Conservation (phyloP, 2,113 vertebrate species). For the Upupa epops region DNA sequence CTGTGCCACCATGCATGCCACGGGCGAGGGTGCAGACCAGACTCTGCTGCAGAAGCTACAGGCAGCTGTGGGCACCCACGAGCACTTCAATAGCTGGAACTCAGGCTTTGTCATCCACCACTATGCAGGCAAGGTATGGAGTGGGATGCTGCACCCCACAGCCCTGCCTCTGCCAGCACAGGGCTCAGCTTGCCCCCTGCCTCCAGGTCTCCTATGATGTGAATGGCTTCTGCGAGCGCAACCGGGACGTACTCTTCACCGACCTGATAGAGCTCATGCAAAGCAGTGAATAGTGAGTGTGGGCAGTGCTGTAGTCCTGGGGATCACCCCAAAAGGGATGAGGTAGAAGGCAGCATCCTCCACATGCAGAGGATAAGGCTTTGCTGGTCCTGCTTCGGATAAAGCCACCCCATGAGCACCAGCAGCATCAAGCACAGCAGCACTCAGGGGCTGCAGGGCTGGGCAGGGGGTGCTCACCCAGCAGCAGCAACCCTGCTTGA, state of each 20-base stretch:
- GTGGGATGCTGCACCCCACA: not conserved
- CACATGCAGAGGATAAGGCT: not conserved
- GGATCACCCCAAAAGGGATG: not conserved
- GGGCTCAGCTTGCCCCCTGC: not conserved
- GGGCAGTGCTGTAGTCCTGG: fast-evolving
- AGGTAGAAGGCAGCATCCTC: not conserved
- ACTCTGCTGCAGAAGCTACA: conserved; percentile 95
- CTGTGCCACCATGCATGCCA: conserved; percentile 96
- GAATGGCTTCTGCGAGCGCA: conserved; percentile 92
- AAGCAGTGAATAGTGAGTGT: conserved; percentile 90
- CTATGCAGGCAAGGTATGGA: conserved; percentile 91
- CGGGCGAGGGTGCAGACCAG: conserved; percentile 89
- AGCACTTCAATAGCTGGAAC: conserved; percentile 97
- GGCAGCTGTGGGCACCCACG: conserved; percentile 87
- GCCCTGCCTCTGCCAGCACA: fast-evolving
- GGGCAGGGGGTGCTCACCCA: not conserved
- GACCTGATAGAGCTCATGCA: conserved; percentile 98
- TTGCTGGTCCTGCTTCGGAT: not conserved
- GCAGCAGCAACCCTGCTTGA: not conserved
- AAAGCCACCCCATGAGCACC: fast-evolving
- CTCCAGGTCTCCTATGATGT: conserved; percentile 90
- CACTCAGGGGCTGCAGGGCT: not conserved
- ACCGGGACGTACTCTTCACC: conserved; percentile 91
- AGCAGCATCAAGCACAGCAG: fast-evolving
- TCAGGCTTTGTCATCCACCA: conserved; percentile 94